Evolutionary conservation across 2,888 invertebrate genomes (phyloP), one percentile per base, ranked within the genome.

Genomic region (Mycalesis mineus): DNA sequence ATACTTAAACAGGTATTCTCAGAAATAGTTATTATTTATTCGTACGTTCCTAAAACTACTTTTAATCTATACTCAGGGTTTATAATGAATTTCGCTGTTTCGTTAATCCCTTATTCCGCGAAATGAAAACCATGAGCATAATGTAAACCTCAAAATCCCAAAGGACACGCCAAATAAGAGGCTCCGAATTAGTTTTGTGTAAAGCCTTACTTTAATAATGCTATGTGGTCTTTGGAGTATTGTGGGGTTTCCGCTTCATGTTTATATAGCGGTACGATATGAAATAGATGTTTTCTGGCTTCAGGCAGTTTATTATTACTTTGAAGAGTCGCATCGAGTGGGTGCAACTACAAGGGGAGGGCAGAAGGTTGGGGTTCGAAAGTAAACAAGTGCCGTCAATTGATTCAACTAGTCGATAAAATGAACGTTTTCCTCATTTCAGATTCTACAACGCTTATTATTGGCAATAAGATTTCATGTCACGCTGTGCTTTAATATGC

Each of bases 221-320:
- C 80, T 80, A 74, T 75, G 79, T 74, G 81, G 84, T 82, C 83
- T 86, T 80, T 73, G 65, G 82, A 83, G 84, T 82, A 81, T 86
- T 84, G 81, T 68, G 74, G 78, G 81, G 83, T 78, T 80, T 79
- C 80, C 70, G 65, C 71, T 70, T 70, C 70, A 70, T 75, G 75
- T 78, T 83, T 82, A 80, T 83, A 80, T 81, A 83, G 78, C 74
- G 72, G 75, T 77, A 71, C 73, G 76, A 75, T 85, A 86, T 86
- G 82, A 84, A 88, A 82, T 87, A 75, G 79, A 84, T 85, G 86
- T 88, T 88, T 87, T 88, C 82, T 87, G 87, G 88, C 88, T 89
- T 86, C 87, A 81, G 88, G 88, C 88, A 79, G 83, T 88, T 84
- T 88, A 85, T 87, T 88, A 87, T 88, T 88, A 87, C 85, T 88